Percentiles rank a stretch among this genome's conserved stretches.
phyloP scores from a whole-genome alignment of 2,888 invertebrate species.

The Ormia ochracea region DNA sequence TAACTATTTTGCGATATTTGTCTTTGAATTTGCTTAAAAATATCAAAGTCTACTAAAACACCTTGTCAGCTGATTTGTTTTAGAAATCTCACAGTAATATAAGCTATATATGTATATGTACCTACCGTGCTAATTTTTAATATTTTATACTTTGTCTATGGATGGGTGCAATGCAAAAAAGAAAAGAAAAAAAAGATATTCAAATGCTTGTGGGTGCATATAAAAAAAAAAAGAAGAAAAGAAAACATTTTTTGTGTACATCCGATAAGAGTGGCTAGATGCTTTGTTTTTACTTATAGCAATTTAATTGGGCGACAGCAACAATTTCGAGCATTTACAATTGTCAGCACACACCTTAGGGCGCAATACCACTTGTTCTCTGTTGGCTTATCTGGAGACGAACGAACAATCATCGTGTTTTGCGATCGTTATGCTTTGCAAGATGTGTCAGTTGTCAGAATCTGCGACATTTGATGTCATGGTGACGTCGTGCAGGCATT shows the following conservation, averaged over 20 bases:
- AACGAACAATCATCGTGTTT: constrained; percentile 22
- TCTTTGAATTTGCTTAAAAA: no score
- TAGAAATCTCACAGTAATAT: no score
- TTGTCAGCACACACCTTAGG: constrained; percentile 52
- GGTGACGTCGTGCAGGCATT: constrained; percentile 55
- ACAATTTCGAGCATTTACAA: constrained; percentile 41
- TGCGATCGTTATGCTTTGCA: constrained; percentile 28
- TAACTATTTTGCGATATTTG: no score
- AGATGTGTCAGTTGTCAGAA: constrained; percentile 57
- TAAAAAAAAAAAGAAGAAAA: background rate
- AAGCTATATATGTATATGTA: no score
- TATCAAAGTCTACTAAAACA: no score
- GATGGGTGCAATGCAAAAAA: constrained; percentile 58
- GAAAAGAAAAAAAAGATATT: no score
- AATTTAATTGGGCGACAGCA: constrained; percentile 61
- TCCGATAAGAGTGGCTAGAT: constrained; percentile 53
- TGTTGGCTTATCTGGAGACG: constrained; percentile 19
- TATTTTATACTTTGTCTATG: constrained; percentile 1
- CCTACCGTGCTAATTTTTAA: background rate
- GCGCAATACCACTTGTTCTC: constrained; percentile 56
- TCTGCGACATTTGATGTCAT: constrained; percentile 52
- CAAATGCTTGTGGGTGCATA: constrained; percentile 15
- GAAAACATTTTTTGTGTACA: constrained; percentile 44
- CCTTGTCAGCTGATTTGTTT: no score
- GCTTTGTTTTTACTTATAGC: constrained; percentile 57